Base-by-base conservation (phyloP, 2,888 invertebrate genomes). In the Coleophora deauratella region DNA sequence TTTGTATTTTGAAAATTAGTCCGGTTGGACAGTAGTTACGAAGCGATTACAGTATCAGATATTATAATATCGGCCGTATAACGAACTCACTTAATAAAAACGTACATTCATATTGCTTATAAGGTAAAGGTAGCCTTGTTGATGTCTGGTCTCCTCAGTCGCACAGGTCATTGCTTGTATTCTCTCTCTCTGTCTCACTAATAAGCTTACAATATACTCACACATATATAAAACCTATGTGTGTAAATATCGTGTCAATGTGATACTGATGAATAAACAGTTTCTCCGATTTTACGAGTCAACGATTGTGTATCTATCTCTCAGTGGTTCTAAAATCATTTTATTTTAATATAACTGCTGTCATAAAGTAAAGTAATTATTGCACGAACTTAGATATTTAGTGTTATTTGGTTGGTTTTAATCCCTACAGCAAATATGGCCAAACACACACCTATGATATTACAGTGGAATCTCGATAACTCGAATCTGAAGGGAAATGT, bases 211-310 rank as follows among this genome's bases (percentile, higher is more conserved):
- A 65, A 62, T 62, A 72, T 67, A 66, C 50, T 54, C 68, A 54
- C 60, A 62, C 61, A 61, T 61, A 55, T 45, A 40, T 46, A 50
- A 48, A 55, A 45, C 42, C 47, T 57, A 38, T 54, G 45, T 53
- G 47, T 61, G 59, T 66, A 62, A 59, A 62, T 53, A 54, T 62
- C 49, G 62, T 74, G 73, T 76, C 78, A 73, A 74, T 75, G 74
- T 75, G 78, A 77, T 78, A 76, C 73, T 75, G 78, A 77, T 78
- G 76, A 80, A 81, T 79, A 79, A 81, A 82, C 76, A 79, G 79
- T 81, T 81, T 82, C 81, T 80, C 69, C 73, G 73, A 80, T 81
- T 82, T 81, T 79, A 81, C 74, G 80, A 80, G 69, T 74, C 76
- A 80, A 73, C 75, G 79, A 72, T 73, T 71, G 73, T 66, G 72